phyloP scores from a whole-genome alignment of 2,797 vertebrate genomes.

The Mus spretus region DNA sequence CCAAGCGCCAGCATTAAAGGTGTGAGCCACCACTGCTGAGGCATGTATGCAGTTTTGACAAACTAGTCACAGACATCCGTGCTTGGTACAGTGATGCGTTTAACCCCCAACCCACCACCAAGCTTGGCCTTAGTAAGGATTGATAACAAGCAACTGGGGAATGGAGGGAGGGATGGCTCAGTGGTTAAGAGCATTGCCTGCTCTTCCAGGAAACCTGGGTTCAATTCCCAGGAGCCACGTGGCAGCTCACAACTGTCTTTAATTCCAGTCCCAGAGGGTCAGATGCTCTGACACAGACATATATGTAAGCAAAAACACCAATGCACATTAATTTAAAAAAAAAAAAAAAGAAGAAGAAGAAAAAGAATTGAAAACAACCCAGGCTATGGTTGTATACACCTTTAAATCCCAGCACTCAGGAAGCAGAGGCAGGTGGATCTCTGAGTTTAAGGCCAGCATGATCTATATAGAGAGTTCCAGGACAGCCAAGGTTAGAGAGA shows the following conservation, averaged over 20 bases:
- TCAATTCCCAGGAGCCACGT: background rate
- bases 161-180: background rate
- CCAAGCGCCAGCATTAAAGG: background rate
- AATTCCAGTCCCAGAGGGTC: background rate
- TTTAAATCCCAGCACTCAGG: background rate
- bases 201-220: background rate
- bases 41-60: background rate
- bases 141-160: background rate
- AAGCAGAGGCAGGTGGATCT: background rate
- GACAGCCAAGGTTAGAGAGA: background rate
- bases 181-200: background rate
- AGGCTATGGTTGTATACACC: background rate
- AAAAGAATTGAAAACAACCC: background rate
- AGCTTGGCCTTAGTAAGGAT: background rate
- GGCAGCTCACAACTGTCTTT: background rate
- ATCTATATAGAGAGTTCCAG: background rate
- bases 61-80: background rate
- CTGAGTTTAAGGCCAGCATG: background rate
- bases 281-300: background rate
- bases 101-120: background rate
- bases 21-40: background rate
- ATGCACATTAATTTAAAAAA: background rate
- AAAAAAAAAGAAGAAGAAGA: background rate
- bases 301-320: background rate
- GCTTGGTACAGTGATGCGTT: background rate